Percentiles rank a stretch among this genome's conserved stretches.
These are phyloP conservation scores for Thymallus thymallus DNA, from an alignment of 2,113 vertebrate genomes.

Conservation along the genomic window DNA sequence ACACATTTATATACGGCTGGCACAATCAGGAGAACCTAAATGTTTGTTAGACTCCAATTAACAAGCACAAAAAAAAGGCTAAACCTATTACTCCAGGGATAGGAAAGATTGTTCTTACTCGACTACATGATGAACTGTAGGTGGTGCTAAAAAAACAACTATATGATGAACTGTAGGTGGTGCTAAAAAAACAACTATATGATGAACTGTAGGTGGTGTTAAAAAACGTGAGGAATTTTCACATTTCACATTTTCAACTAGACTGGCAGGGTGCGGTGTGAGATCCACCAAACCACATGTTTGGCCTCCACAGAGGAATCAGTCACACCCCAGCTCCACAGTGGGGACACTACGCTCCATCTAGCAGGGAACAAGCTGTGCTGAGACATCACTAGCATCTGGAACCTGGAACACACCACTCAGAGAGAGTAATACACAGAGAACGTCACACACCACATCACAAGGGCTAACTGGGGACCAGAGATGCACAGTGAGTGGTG, in stretches of 20 bases:
- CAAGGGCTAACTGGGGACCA: background rate
- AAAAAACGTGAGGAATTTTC: background rate
- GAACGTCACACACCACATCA: background rate
- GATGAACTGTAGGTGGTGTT: conserved; percentile 1
- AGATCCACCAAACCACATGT: too few species aligned
- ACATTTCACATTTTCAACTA: conserved; percentile 1
- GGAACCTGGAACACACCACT: background rate
- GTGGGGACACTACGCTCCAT: background rate
- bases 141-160: background rate
- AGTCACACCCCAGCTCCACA: too few species aligned
- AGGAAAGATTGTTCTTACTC: conserved; percentile 16
- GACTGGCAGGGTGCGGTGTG: background rate
- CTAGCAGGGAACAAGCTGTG: background rate
- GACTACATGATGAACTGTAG: background rate
- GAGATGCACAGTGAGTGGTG: background rate
- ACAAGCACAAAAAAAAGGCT: background rate
- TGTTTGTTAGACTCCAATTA: conserved; percentile 8
- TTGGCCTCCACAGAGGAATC: background rate
- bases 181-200: background rate
- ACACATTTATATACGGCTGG: conserved; percentile 21
- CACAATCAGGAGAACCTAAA: conserved; percentile 6
- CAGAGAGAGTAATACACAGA: background rate
- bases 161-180: conserved; percentile 1
- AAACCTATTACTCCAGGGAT: background rate
- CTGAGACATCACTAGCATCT: background rate